A percentile compares a stretch with the other conserved stretches of the same genome.
Evolutionary conservation across 2,113 vertebrate genomes (phyloP).

Genomic region (Canis aureus): DNA sequence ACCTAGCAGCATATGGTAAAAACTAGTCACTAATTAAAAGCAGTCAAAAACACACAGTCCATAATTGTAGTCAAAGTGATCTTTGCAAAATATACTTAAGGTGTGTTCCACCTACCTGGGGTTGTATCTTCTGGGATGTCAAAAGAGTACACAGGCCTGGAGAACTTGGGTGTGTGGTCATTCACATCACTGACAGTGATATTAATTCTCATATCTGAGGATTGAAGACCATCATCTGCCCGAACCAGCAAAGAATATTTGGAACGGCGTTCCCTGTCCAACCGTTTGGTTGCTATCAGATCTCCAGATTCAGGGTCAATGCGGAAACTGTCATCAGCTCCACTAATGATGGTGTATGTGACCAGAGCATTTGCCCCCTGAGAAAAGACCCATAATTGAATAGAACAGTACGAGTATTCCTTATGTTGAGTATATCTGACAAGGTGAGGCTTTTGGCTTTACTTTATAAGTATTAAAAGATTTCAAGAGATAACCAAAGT

Average conservation of each 20-base stretch:
- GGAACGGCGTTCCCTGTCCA: slow-evolving; percentile 96
- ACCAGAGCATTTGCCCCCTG: slow-evolving; percentile 98
- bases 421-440: neutral
- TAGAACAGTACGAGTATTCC: neutral
- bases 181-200: slow-evolving; percentile 97
- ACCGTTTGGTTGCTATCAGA: slow-evolving; percentile 93
- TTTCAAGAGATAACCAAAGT: neutral
- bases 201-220: slow-evolving; percentile 96
- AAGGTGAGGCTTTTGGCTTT: neutral
- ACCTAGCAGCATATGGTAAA: neutral
- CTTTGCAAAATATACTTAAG: neutral
- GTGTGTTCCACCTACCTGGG: slow-evolving; percentile 88
- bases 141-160: slow-evolving; percentile 94
- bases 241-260: slow-evolving; percentile 97
- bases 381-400: neutral
- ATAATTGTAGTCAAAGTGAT: neutral
- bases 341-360: slow-evolving; percentile 97
- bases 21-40: neutral
- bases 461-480: neutral
- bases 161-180: slow-evolving; percentile 97
- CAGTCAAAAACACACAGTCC: neutral
- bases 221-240: slow-evolving; percentile 96
- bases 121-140: slow-evolving; percentile 95
- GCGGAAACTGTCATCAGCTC: slow-evolving; percentile 97
- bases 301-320: slow-evolving; percentile 97